Conservation (phyloP, 2,113 vertebrate genomes). For the Baryphthengus martii region DNA sequence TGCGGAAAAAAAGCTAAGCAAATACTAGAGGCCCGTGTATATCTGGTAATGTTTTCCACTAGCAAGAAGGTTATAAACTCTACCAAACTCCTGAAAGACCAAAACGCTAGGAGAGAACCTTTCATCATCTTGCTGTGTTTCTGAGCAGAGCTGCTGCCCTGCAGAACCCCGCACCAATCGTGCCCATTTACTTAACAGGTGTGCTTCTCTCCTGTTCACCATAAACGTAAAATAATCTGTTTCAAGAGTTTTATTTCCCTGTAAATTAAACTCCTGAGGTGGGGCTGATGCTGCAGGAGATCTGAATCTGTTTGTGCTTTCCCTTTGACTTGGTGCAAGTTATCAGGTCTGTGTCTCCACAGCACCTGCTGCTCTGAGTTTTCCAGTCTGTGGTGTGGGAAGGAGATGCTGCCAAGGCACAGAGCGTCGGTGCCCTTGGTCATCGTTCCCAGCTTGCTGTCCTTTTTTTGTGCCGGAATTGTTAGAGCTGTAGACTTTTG, state of each 20-base stretch:
- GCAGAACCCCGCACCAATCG: not conserved
- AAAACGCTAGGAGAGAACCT: not conserved
- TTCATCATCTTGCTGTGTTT: not conserved
- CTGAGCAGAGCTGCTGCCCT: not conserved
- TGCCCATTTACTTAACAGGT: not conserved
- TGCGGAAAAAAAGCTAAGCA: not conserved
- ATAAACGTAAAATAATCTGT: not conserved
- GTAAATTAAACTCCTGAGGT: not conserved
- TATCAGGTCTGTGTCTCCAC: not conserved
- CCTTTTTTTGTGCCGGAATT: not conserved
- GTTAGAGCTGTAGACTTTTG: not conserved
- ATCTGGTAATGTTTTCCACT: not conserved
- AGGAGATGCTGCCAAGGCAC: not conserved
- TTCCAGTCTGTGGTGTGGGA: fast-evolving
- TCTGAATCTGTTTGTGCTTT: not conserved
- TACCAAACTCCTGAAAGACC: not conserved
- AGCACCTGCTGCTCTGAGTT: not conserved
- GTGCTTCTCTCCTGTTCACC: not conserved
- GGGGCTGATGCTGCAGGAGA: not conserved
- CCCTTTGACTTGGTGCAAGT: not conserved
- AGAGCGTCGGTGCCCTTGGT: fast-evolving
- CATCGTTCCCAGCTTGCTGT: not conserved
- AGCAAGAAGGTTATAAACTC: not conserved
- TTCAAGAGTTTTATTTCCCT: not conserved
- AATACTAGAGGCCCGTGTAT: fast-evolving